Base-by-base conservation (phyloP, 1,140 invertebrate genomes). In the Lordiphosa stackelbergi region DNA sequence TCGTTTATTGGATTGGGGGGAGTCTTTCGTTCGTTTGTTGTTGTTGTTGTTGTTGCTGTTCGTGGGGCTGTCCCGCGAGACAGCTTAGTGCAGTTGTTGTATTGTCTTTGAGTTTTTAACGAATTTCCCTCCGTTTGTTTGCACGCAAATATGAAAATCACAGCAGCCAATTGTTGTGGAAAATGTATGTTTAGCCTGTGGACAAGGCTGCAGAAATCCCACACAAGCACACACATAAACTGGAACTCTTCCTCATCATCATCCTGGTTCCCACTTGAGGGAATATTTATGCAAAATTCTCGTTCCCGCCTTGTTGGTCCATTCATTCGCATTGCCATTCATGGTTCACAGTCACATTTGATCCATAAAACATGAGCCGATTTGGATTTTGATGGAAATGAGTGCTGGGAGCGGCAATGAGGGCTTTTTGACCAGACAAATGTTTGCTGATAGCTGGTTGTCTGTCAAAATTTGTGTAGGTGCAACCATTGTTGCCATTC, bases 301-400 rank as follows among this genome's bases (percentile, higher is more conserved):
- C 53, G 37, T 35, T 45, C 46, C 53, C 16, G 31, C 11, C 24
- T 16, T 24, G 13, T 13, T 34, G 5, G 13, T 46, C 49, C 36
- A 48, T 34, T 35, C 64, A 36, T 53, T 47, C 43, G 48, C 16
- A 36, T 24, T 53, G 19, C 57, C 36, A 79, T 79, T 79, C 75
- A 79, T 74, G 60, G 75, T 53, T 61, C 45, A 54, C 56, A 53
- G 41, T 53, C 60, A 53, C 69, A 61, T 63, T 68, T 73, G 59
- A 78, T 78, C 61, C 74, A 79, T 79, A 79, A 79, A 74, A 74
- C 74, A 79, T 79, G 74, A 81, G 70, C 42, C 48, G 38, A 79
- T 73, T 52, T 38, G 66, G 57, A 53, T 59, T 58, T 31, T 31
- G 28, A 31, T 31, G 28, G 28, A 31, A 31, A 31, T 31, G 28